A percentile compares a stretch with the other conserved stretches of the same genome.
phyloP scores from a whole-genome alignment of 2,888 invertebrate genomes.

The Luperina nickerlii region DNA sequence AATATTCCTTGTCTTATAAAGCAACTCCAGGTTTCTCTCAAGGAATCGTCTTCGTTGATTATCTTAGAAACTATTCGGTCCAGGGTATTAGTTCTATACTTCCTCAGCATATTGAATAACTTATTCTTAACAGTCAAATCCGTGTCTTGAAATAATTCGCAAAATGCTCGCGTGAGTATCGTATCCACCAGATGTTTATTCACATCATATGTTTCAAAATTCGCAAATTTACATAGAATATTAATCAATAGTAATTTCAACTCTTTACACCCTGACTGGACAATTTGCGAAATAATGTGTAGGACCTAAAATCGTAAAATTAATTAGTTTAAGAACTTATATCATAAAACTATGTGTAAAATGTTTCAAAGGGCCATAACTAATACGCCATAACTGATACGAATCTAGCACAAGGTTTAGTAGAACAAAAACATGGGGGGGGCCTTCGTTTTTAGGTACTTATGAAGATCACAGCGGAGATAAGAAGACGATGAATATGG shows the following conservation, averaged over 20 bases:
- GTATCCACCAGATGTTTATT: constrained; percentile 66
- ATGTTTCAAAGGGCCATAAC: constrained; percentile 29
- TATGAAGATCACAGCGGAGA: background rate
- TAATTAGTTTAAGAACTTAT: constrained; percentile 25
- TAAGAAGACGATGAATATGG: background rate
- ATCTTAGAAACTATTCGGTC: constrained; percentile 67
- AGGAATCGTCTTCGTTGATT: constrained; percentile 64
- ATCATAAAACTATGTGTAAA: constrained; percentile 21
- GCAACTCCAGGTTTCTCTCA: constrained; percentile 68
- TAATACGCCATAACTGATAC: constrained; percentile 11
- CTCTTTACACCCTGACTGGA: constrained; percentile 75
- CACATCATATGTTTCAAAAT: constrained; percentile 64
- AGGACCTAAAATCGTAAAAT: constrained; percentile 75
- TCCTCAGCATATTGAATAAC: constrained; percentile 65
- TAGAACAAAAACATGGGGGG: background rate
- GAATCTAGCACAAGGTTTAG: constrained; percentile 29
- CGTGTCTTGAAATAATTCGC: constrained; percentile 67
- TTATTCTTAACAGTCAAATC: constrained; percentile 69
- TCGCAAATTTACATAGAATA: constrained; percentile 74
- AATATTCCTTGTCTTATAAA: constrained; percentile 55
- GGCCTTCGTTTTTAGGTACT: background rate
- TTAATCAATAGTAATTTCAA: constrained; percentile 74
- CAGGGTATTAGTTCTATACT: constrained; percentile 61
- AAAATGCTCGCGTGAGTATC: constrained; percentile 68
- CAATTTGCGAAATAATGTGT: constrained; percentile 74